phyloP scores from a whole-genome alignment of 2,113 vertebrate genomes.

The Rattus rattus region DNA sequence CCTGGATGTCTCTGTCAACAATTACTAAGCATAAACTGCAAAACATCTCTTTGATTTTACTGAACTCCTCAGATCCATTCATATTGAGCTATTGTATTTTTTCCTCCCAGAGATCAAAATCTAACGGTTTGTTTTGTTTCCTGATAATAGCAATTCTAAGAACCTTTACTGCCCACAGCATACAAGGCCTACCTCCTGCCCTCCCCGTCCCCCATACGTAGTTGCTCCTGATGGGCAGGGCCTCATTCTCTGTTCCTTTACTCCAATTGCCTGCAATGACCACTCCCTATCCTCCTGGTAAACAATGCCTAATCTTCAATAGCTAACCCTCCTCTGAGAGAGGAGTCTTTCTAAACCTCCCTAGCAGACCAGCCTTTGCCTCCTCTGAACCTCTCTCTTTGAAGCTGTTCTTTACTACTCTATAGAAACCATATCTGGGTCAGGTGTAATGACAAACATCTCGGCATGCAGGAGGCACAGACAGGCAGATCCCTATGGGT shows the following conservation, averaged over 20 bases:
- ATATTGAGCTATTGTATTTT: background rate
- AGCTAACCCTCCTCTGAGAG: background rate
- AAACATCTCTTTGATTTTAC: background rate
- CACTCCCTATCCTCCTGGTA: background rate
- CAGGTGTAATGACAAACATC: background rate
- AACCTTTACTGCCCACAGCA: background rate
- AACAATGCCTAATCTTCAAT: slow-evolving; percentile 18
- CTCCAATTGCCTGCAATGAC: background rate
- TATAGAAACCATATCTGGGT: background rate
- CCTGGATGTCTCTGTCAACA: background rate
- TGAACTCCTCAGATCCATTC: background rate
- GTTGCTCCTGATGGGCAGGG: background rate
- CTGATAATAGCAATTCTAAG: slow-evolving; percentile 8
- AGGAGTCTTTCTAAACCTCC: background rate
- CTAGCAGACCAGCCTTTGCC: background rate
- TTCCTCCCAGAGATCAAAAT: slow-evolving; percentile 14
- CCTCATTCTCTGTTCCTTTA: background rate
- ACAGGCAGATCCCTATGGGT: background rate
- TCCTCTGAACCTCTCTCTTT: background rate
- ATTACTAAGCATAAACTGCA: background rate
- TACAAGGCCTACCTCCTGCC: background rate
- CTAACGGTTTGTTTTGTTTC: background rate
- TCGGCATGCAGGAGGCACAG: background rate
- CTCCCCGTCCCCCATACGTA: background rate
- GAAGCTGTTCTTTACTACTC: background rate